These are phyloP conservation scores for Amphipoea oculea DNA, from an alignment of 2,888 invertebrate species.

Conservation along the genomic window DNA sequence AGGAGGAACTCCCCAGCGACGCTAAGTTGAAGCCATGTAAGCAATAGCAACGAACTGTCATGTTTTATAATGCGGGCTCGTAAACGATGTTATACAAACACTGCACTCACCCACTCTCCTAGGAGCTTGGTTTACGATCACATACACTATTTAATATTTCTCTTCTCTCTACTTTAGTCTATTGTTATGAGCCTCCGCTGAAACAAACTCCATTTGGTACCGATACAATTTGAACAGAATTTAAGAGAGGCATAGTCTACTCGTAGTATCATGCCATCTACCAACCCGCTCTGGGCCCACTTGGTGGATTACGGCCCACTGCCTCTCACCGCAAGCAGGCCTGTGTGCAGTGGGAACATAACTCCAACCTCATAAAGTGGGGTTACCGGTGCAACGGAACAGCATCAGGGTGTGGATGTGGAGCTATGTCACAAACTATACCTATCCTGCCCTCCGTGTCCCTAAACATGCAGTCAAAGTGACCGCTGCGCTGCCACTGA, in stretches of 20 bases:
- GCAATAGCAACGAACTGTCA: constrained; percentile 39
- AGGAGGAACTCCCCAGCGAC: constrained; percentile 5
- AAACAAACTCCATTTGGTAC: neutral
- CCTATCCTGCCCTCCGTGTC: neutral
- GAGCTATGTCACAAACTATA: neutral
- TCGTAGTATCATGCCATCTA: neutral
- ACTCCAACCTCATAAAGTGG: neutral
- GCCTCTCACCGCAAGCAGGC: neutral
- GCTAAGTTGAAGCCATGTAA: constrained; percentile 10
- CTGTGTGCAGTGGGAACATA: neutral
- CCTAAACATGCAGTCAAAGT: neutral
- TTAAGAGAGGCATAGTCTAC: neutral
- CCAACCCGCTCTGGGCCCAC: too few relatives aligned
- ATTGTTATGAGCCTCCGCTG: constrained; percentile 4
- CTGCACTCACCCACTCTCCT: constrained; percentile 10
- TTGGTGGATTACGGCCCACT: neutral
- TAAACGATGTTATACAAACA: constrained; percentile 12
- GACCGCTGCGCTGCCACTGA: neutral
- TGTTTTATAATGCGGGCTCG: constrained; percentile 31
- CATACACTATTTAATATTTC: constrained; percentile 36
- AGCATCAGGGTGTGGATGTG: neutral
- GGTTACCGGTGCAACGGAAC: neutral
- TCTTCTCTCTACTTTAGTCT: constrained; percentile 3
- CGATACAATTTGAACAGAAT: constrained; percentile 6
- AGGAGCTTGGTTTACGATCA: constrained; percentile 39